phyloP scores from a whole-genome alignment of 2,888 invertebrate genomes.

The Maniola hyperantus region DNA sequence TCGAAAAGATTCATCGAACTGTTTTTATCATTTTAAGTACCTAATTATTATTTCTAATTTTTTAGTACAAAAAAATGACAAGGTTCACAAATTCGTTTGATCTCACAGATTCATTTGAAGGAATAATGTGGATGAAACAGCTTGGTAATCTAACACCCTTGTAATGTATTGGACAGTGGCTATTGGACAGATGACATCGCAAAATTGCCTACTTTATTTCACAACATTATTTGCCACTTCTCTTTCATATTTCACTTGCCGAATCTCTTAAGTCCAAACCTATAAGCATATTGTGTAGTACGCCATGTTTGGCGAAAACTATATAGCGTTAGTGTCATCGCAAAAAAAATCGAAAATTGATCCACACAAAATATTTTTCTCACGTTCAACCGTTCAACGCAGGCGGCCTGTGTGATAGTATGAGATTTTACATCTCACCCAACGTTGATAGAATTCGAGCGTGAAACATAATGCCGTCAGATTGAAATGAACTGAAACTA shows the following conservation, averaged over 20 bases:
- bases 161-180: background rate
- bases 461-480: too few relatives aligned
- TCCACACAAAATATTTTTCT: too few relatives aligned
- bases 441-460: too few relatives aligned
- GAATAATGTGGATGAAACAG: background rate
- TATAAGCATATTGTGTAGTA: background rate
- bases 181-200: background rate
- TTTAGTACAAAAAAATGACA: background rate
- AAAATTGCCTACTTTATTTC: conserved; percentile 2
- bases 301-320: background rate
- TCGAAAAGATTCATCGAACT: too few relatives aligned
- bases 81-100: background rate
- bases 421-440: too few relatives aligned
- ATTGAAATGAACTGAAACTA: too few relatives aligned
- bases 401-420: too few relatives aligned
- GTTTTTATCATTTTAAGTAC: too few relatives aligned
- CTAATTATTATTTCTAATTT: too few relatives aligned
- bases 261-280: background rate
- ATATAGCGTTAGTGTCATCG: too few relatives aligned
- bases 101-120: background rate
- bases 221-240: background rate
- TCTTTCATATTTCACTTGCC: background rate
- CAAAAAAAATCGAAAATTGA: too few relatives aligned
- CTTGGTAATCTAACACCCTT: background rate
- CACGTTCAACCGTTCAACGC: too few relatives aligned